phyloP scores from a whole-genome alignment of 2,797 vertebrate genomes.

The Dromococcyx pavoninus region DNA sequence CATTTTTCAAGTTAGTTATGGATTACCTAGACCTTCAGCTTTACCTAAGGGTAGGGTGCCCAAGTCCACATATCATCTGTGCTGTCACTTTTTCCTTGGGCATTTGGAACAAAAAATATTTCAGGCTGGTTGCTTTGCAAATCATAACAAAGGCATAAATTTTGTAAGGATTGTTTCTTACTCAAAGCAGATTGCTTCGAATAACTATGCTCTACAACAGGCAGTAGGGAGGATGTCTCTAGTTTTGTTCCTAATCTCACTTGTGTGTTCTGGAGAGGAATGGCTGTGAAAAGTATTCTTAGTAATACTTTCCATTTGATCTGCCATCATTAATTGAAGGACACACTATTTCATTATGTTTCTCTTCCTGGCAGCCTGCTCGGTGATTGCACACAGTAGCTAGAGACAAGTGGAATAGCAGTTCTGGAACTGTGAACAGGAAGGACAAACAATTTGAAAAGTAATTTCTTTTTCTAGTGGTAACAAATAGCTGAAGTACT shows the following conservation, averaged over 20 bases:
- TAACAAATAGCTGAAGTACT: constrained; percentile 12
- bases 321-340: background rate
- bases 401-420: constrained; percentile 14
- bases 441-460: constrained; percentile 31
- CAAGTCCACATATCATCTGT: background rate
- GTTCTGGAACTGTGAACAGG: background rate
- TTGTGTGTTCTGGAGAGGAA: background rate
- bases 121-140: background rate
- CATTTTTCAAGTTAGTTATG: background rate
- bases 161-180: background rate
- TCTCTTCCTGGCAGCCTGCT: background rate
- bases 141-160: background rate
- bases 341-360: background rate
- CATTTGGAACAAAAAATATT: background rate
- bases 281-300: background rate
- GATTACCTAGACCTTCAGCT: background rate
- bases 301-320: background rate
- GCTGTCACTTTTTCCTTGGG: background rate
- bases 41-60: background rate
- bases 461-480: background rate
- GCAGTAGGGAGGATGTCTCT: background rate
- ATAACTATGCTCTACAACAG: background rate
- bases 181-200: background rate
- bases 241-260: background rate
- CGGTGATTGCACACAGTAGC: constrained; percentile 9